Base-by-base conservation (phyloP, 2,113 vertebrate species). In the Ranitomeya imitator region DNA sequence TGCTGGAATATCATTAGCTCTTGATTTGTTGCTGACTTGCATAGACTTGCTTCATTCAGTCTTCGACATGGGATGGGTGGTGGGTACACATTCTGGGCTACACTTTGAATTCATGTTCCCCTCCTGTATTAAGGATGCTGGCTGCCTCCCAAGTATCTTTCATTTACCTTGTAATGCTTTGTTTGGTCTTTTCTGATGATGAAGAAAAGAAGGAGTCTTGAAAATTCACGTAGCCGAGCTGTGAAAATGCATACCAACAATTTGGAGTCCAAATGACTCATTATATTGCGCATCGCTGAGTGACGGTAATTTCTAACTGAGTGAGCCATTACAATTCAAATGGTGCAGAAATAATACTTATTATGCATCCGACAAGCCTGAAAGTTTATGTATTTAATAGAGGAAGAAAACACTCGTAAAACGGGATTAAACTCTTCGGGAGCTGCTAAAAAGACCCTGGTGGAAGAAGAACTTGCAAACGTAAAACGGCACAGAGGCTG, bases 281-380 rank as follows among this genome's bases (percentile, higher is more conserved):
- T 80, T 80, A 80, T 80, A 57, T 60, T 59, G 79, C n/a, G 26
- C 59, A 59, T 59, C 79, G n/a, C 79, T 80, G 79, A 80, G 79
- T 59, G 79, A 80, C 54, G 55, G 79, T 31, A 80, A 80, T 80
- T 80, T 80, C 79, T 59, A 78, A 76, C 37, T 19, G 77, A 79
- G 54, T 31, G 59, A 59, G 79, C 21, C 60, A 80, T 60, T 80
- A 80, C 79, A 80, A 31, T 60, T 60, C 26, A 80, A 80, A 80
- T 60, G 79, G 31, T 31, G 79, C 79, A 80, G 79, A 80, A 80
- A 80, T 80, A 59, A 80, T 59, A 80, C 79, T 80, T 59, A 80
- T 80, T 60, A 80, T 80, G 23, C 16, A 26, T 9, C 57, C 57
- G 79, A 59, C 55, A 80, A 80, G 79, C 79, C 18, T 80, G 55